Evolutionary conservation across 2,797 vertebrate species (phyloP), one percentile per base, ranked within the genome.

Genomic region (Mormyrus proboscirostris): DNA sequence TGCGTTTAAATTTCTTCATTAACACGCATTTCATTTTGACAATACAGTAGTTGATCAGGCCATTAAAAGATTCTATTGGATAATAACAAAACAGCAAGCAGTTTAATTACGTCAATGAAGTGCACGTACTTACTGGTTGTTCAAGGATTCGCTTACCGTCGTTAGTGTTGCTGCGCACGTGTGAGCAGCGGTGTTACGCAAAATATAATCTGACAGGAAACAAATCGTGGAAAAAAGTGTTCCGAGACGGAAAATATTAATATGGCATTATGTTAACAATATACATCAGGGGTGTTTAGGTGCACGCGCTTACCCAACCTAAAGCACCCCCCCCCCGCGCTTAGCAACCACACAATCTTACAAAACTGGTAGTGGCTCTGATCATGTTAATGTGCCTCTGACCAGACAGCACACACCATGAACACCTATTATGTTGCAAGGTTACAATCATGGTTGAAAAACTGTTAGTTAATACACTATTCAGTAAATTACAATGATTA

Each of bases 141-240:
- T 4, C 47, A 84, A 69, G 29, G 29, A 33, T 14, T 12, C 29
- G 29, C 65, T 0, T 1, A 33, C 10, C 12, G 65, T 33, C 4
- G 12, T 33, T 5, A 69, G 62, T 33, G 10, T 25, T 29, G 51
- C 25, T 19, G 51, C n/a, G 19, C 82, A 88, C 55, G n/a, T 65
- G 86, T 9, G 57, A 88, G 38, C 57, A 44, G n/a, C 19, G 49
- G 85, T 62, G 86, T 62, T 2, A 65, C 57, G 38, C 3, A 19
- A 8, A 88, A 88, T 62, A 22, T 14, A 10, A 47, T 65, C 86
- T 14, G 16, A 88, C 55, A 44, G 38, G 86, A 88, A 88, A 88
- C 86, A 88, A 62, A 41, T 62, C 19, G 9, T 49, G 82, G 73
- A 4, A 79, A n/a, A 44, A 79, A 79, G 5, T 41, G 73, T 79